Evolutionary conservation across 2,113 vertebrate genomes (phyloP).

Genomic region (Edolisoma coerulescens): DNA sequence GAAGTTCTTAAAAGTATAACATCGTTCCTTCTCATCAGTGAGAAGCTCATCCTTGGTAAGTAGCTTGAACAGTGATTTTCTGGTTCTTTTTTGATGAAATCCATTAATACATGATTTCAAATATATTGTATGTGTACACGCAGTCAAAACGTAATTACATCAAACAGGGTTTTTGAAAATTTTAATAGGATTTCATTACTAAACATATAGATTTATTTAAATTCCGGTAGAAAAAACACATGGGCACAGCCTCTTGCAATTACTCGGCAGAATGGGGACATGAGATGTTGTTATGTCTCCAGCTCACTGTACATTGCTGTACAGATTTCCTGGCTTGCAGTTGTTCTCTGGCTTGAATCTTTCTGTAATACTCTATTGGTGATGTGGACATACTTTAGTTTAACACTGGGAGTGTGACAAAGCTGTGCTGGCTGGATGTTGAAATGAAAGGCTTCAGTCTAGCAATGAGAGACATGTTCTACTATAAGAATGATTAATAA

Average conservation of each 20-base stretch:
- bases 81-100: not conserved
- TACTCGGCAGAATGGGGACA: not conserved
- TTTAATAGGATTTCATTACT: not conserved
- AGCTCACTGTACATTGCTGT: not conserved
- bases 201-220: not conserved
- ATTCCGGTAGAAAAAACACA: not conserved
- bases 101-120: not conserved
- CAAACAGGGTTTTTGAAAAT: accelerated
- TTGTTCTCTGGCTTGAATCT: not conserved
- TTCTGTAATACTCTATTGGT: not conserved
- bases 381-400: not conserved
- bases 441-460: not conserved
- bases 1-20: constrained; percentile 77
- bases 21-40: constrained; percentile 73
- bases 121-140: not conserved
- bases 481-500: not conserved
- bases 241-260: not conserved
- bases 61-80: not conserved
- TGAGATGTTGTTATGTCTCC: not conserved
- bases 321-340: not conserved
- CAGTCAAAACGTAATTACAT: not conserved
- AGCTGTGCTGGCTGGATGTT: not conserved
- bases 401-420: not conserved
- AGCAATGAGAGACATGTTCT: not conserved
- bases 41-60: constrained; percentile 80